These are phyloP conservation scores for Tetramorium alpestre DNA, from an alignment of 1,140 invertebrate genomes.

Conservation along the genomic window DNA sequence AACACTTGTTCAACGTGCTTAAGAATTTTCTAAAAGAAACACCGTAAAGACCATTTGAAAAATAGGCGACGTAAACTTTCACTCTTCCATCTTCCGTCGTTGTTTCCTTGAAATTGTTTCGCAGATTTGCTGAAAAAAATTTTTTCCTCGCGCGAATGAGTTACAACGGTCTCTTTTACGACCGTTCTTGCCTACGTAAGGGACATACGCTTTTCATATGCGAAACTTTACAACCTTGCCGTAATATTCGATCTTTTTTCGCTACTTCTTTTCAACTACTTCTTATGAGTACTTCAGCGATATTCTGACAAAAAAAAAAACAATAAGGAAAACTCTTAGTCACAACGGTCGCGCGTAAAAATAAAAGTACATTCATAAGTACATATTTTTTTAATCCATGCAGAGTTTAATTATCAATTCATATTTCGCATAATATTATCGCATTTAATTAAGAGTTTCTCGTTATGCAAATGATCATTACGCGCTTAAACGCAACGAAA, in stretches of 20 bases:
- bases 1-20: constrained; percentile 21
- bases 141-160: constrained; percentile 7
- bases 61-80: constrained; percentile 33
- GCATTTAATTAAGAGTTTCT: constrained; percentile 28
- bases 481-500: constrained; percentile 47
- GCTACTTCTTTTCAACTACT: constrained; percentile 10
- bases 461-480: constrained; percentile 1
- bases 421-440: constrained; percentile 34
- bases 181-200: constrained; percentile 8
- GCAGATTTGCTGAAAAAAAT: constrained; percentile 48
- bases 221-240: constrained; percentile 22
- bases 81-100: constrained; percentile 6
- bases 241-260: constrained; percentile 19
- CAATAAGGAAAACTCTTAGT: not conserved
- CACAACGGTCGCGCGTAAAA: not conserved
- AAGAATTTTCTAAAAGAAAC: constrained; percentile 38
- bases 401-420: constrained; percentile 59
- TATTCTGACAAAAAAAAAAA: not conserved
- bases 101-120: constrained; percentile 36
- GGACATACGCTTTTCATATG: constrained; percentile 19
- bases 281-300: not conserved
- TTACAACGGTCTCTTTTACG: constrained; percentile 38
- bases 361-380: not conserved
- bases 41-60: constrained; percentile 25
- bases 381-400: not conserved